Conservation (phyloP, 2,113 vertebrate species). For the Istiophorus platypterus region DNA sequence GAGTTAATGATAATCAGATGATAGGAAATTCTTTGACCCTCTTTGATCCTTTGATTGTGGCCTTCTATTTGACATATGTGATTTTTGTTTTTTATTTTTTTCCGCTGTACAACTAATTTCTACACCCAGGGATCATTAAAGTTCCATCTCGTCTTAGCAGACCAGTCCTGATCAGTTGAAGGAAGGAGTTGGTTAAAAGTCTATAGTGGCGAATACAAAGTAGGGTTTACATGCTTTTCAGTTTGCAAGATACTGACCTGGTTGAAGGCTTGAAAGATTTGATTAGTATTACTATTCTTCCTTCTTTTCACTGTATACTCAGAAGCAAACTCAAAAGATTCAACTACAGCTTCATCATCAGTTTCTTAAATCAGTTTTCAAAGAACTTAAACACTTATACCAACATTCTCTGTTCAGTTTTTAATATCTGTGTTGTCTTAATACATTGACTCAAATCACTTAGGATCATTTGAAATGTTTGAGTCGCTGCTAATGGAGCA, state of each 20-base stretch:
- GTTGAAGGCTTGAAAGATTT: background rate
- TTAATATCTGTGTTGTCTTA: background rate
- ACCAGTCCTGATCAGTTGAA: background rate
- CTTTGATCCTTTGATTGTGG: slow-evolving; percentile 14
- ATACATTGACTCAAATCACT: slow-evolving; percentile 22
- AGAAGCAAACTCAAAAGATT: background rate
- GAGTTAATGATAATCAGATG: slow-evolving; percentile 15
- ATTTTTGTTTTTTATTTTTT: background rate
- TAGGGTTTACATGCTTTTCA: background rate
- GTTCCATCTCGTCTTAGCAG: background rate
- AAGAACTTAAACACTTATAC: background rate
- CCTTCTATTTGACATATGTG: background rate
- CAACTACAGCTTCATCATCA: background rate
- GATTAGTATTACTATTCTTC: background rate
- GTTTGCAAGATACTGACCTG: background rate
- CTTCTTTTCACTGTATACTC: background rate
- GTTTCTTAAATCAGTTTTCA: background rate
- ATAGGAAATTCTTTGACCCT: background rate
- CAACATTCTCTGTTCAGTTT: background rate
- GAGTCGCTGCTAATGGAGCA: slow-evolving; percentile 35
- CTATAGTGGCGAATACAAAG: background rate
- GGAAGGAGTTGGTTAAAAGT: background rate
- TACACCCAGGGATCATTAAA: background rate
- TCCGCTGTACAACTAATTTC: background rate
- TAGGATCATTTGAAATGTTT: slow-evolving; percentile 32